Conservation (phyloP, 2,888 invertebrate genomes). For the Melanargia galathea region DNA sequence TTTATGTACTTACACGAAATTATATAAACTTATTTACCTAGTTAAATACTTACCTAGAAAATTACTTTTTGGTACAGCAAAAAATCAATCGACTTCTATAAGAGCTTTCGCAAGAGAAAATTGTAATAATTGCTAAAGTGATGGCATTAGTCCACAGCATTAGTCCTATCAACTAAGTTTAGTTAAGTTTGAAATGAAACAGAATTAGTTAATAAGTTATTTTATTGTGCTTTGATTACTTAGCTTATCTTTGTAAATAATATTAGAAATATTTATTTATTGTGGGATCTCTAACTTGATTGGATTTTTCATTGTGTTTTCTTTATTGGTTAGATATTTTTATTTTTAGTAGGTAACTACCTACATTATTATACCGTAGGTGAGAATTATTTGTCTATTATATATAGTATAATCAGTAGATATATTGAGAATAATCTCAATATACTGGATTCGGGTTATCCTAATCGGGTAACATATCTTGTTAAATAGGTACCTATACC, state of each 20-base stretch:
- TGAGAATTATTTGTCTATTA: too few species aligned
- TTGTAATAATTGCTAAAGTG: not conserved
- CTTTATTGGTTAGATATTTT: too few species aligned
- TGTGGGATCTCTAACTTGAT: constrained; percentile 23
- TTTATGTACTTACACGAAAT: too few species aligned
- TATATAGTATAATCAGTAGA: too few species aligned
- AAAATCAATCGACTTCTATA: not conserved
- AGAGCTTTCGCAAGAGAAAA: not conserved
- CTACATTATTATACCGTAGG: too few species aligned
- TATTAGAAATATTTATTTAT: constrained; percentile 39
- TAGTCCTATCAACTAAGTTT: not conserved
- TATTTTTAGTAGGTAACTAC: constrained; percentile 10
- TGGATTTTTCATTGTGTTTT: constrained; percentile 22
- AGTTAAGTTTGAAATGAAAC: not conserved
- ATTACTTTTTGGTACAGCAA: not conserved
- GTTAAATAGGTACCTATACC: too few species aligned
- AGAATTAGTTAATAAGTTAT: not conserved
- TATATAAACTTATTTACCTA: too few species aligned
- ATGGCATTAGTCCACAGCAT: not conserved
- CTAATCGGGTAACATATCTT: too few species aligned
- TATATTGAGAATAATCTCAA: too few species aligned
- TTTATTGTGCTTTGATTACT: not conserved
- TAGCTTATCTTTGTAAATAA: constrained; percentile 39
- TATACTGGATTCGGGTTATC: too few species aligned
- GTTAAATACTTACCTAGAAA: too few species aligned